Percentiles rank a stretch among this genome's conserved stretches.
These are phyloP conservation scores for Amphilophus citrinellus DNA, from an alignment of 2,113 vertebrate species.

Conservation along the genomic window DNA sequence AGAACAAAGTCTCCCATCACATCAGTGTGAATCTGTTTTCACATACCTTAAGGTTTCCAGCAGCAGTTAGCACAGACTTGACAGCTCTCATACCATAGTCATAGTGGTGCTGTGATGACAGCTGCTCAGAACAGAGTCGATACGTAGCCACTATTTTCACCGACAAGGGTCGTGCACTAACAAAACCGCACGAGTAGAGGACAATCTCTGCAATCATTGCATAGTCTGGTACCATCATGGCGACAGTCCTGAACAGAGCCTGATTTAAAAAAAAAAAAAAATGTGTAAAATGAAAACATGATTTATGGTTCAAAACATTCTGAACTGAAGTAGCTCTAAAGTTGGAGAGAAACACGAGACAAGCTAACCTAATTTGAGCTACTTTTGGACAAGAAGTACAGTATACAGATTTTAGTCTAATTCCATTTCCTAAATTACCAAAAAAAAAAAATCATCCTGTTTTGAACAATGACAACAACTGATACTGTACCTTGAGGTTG, in stretches of 20 bases:
- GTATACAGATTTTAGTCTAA: too few species aligned
- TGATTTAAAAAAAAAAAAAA: constrained; percentile 42
- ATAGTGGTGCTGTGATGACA: constrained; percentile 92
- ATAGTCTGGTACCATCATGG: constrained; percentile 97
- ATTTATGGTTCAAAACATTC: not conserved
- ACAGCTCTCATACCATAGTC: constrained; percentile 94
- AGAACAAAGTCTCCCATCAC: not conserved
- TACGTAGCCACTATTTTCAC: constrained; percentile 93
- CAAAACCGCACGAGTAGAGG: constrained; percentile 92
- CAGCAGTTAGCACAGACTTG: constrained; percentile 91
- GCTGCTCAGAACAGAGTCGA: constrained; percentile 89
- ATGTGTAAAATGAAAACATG: not conserved
- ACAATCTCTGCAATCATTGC: constrained; percentile 95
- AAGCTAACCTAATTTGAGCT: not conserved
- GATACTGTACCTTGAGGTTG: constrained; percentile 87
- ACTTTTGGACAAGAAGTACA: not conserved
- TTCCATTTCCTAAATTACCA: not conserved
- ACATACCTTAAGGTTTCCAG: constrained; percentile 91
- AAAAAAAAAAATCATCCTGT: not conserved
- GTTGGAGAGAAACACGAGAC: not conserved
- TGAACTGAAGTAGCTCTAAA: not conserved
- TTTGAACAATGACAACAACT: not conserved
- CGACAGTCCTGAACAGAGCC: constrained; percentile 92
- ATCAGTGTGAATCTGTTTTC: not conserved
- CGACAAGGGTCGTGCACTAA: constrained; percentile 88